Conservation (phyloP, 2,888 invertebrate species). For the Desoria tigrina region DNA sequence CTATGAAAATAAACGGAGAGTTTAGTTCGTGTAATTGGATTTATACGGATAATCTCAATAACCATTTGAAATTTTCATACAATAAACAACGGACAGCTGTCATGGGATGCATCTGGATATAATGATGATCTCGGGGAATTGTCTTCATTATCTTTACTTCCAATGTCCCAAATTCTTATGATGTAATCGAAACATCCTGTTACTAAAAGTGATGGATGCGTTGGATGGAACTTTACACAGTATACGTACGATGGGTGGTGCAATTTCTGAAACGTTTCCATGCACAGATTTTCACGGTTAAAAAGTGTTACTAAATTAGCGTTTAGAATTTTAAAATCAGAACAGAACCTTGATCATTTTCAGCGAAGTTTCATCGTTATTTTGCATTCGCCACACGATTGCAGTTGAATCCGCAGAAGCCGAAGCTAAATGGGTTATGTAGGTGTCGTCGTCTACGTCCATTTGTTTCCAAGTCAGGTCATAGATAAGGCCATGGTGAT, state of each 20-base stretch:
- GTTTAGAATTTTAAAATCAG: too few species aligned
- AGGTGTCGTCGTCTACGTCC: constrained; percentile 57
- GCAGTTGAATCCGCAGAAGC: constrained; percentile 71
- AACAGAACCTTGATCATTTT: constrained; percentile 58
- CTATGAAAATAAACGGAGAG: constrained; percentile 19
- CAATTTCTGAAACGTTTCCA: constrained; percentile 59
- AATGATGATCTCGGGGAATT: too few species aligned
- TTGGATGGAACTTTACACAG: constrained; percentile 63
- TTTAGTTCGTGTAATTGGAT: not conserved
- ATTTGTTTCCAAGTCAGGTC: constrained; percentile 63
- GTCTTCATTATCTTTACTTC: too few species aligned
- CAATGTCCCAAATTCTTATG: constrained; percentile 65
- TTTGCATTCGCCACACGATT: constrained; percentile 62
- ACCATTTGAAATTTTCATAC: not conserved
- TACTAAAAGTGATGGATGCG: constrained; percentile 59
- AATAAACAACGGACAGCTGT: constrained; percentile 22
- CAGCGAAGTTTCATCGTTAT: constrained; percentile 54
- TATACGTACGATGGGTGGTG: constrained; percentile 73
- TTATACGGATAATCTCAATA: not conserved
- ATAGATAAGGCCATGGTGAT: constrained; percentile 69
- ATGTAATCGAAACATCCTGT: constrained; percentile 69
- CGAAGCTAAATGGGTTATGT: constrained; percentile 60
- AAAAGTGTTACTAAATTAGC: not conserved
- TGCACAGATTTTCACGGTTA: not conserved
- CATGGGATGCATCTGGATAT: too few species aligned